Base-by-base conservation (phyloP, 2,888 invertebrate genomes). In the Apocheima hispidaria region DNA sequence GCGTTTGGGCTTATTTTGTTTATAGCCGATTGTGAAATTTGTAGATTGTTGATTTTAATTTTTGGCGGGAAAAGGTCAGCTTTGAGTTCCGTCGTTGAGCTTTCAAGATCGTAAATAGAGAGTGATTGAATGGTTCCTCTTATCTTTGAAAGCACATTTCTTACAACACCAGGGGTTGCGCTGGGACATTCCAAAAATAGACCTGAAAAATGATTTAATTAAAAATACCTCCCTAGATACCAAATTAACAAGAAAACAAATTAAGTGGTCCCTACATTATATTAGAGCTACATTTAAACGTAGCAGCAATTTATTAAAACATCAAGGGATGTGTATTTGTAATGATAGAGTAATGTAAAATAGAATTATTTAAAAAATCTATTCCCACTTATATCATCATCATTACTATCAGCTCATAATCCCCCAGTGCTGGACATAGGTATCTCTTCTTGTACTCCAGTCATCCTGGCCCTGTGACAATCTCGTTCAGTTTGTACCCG, bases 151-250 rank as follows among this genome's bases (percentile, higher is more conserved):
- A 98, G 90, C 38, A 97, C 96, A 73, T 94, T 94, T 82, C 95
- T 95, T 71, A 98, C 94, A 48, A 96, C 95, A 66, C 94, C 93
- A 43, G 96, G 95, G 54, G 96, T 96, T 43, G 97, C 96, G 52
- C 96, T 96, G 40, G 97, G 96, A 84, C 98, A 98, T 88, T 98
- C 98, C 79, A 98, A 94, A 91, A 97, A 97, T 67, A 98, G 94
- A 63, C 97, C 95, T 95, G 91, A 67, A 89, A 93, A 63, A 72
- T 44, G 38, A 1, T 43, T 55, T 30, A 40, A 36, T 65, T 64
- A 55, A 60, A 65, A 43, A 63, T 50, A 50, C 46, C 28, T 54
- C 56, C 26, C 26, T 16, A 1, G 2, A 30, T n/a, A 30, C n/a
- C 46, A 46, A n/a, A 44, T 44, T 10, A 26, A 26, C 28, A 46